Evolutionary conservation across 2,797 vertebrate genomes (phyloP), one percentile per base, ranked within the genome.

Genomic region (Eulemur rubriventer): DNA sequence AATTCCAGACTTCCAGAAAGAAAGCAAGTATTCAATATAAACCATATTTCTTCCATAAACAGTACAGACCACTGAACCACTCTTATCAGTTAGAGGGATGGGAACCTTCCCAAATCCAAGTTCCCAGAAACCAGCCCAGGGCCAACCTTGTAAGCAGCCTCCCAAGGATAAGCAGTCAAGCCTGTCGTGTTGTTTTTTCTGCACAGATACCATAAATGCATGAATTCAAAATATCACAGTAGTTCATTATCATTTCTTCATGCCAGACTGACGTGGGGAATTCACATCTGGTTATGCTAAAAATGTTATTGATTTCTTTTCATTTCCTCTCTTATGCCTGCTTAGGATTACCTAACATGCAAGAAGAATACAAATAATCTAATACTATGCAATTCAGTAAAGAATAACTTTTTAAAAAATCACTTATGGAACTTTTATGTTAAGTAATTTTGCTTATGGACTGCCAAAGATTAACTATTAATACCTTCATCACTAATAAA

Each of bases 231-330:
- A 38, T 61, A 50, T 46, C 24, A 59, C 7, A 13, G 35, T 52
- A 55, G 20, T 86, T 83, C 4, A 0, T 67, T 67, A 85, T 52
- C 41, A 84, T 30, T 87, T 92, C 38, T 22, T 30, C 35, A 59
- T 67, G 89, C 20, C 30, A 76, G 24, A 72, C 7, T 7, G 24
- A 84, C n/a, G n/a, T 0, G 13, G 16, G 20, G 11, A 80, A 82
- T 88, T 92, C 80, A 92, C 79, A 84, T 95, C 67, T 95, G 85
- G 46, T 80, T 82, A 70, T 91, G 79, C 28, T 61, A 84, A 92
- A 96, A 75, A 67, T 48, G 48, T 69, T 78, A 76, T 26, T 81
- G 52, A 59, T 48, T 80, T 67, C 13, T 59, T 81, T 88, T 84
- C 26, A 91, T 96, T 96, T 96, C 73, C 69, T 91, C n/a, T 92